phyloP scores from a whole-genome alignment of 2,113 vertebrate species.

The Lynx canadensis region DNA sequence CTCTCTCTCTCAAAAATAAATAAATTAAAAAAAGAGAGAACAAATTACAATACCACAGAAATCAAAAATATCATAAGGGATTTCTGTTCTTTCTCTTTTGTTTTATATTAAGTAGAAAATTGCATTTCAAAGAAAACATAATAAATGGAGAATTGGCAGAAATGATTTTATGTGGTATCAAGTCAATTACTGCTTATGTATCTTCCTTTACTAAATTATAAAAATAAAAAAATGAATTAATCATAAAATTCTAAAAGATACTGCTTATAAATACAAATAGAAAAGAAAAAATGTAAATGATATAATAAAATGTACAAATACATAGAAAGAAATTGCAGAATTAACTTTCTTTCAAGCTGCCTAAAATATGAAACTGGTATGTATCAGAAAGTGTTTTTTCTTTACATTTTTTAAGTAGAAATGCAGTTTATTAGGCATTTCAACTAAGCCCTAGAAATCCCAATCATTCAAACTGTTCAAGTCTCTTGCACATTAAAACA shows the following conservation, averaged over 20 bases:
- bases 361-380: conserved; percentile 23
- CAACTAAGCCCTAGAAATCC: conserved; percentile 45
- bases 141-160: neutral
- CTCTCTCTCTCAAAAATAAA: too few relatives aligned
- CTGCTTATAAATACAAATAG: neutral
- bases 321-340: neutral
- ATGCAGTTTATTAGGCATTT: conserved; percentile 25
- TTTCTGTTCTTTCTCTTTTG: neutral
- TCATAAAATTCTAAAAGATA: neutral
- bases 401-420: conserved; percentile 51
- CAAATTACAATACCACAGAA: neutral
- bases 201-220: neutral
- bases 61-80: neutral
- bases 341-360: conserved; percentile 46
- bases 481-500: neutral
- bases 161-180: neutral
- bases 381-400: neutral
- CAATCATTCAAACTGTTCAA: conserved; percentile 64
- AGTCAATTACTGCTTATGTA: neutral
- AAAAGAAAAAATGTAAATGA: neutral
- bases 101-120: neutral
- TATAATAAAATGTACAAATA: conserved; percentile 15
- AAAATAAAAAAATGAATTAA: neutral
- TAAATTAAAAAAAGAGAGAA: neutral
- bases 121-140: neutral